Conservation (phyloP, 2,888 invertebrate species). For the Dendrolimus houi region DNA sequence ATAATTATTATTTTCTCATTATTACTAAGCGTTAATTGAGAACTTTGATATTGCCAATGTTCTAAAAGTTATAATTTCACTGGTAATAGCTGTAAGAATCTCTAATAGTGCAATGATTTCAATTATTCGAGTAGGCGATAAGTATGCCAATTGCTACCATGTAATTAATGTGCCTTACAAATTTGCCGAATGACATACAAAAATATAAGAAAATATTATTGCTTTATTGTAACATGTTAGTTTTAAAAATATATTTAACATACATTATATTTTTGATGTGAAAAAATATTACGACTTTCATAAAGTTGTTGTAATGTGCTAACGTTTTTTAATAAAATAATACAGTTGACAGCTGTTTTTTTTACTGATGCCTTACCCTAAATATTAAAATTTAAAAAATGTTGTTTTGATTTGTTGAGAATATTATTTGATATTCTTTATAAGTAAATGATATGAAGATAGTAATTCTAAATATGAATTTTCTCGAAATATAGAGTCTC, state of each 20-base stretch:
- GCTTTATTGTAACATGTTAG: constrained; percentile 23
- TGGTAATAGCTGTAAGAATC: constrained; percentile 2
- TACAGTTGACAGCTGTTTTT: neutral
- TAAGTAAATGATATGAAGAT: too few relatives aligned
- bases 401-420: too few relatives aligned
- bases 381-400: too few relatives aligned
- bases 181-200: constrained; percentile 19
- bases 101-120: constrained; percentile 7
- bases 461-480: too few relatives aligned
- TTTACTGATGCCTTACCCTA: neutral
- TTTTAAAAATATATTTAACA: constrained; percentile 15
- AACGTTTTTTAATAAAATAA: constrained; percentile 36
- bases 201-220: constrained; percentile 4
- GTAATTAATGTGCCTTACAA: constrained; percentile 35
- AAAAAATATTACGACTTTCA: constrained; percentile 46
- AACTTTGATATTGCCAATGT: neutral
- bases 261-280: constrained; percentile 41
- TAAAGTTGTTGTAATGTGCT: constrained; percentile 52
- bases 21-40: neutral
- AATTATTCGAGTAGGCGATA: neutral
- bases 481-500: too few relatives aligned
- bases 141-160: constrained; percentile 12
- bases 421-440: too few relatives aligned
- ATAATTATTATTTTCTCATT: too few relatives aligned
- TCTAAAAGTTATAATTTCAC: neutral